A percentile compares a stretch with the other conserved stretches of the same genome.
Evolutionary conservation across 2,797 vertebrate genomes (phyloP).

Genomic region (Sarcophilus harrisii): DNA sequence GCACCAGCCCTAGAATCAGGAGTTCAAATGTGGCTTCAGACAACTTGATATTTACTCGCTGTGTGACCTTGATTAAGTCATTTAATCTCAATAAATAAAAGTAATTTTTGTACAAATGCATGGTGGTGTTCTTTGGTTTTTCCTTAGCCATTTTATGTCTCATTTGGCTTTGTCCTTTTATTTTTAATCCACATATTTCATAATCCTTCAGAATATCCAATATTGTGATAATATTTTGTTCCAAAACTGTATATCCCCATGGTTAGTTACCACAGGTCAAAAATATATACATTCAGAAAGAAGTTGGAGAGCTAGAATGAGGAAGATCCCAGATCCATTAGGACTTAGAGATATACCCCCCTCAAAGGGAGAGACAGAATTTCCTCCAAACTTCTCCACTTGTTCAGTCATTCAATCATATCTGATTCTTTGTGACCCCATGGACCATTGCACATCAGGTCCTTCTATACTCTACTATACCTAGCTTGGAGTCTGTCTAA

Average conservation of each 20-base stretch:
- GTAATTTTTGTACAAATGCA: neutral
- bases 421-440: neutral
- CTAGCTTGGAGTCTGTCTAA: no score
- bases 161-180: constrained; percentile 1
- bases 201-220: constrained; percentile 1
- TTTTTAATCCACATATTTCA: constrained; percentile 22
- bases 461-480: no score
- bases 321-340: neutral
- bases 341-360: neutral
- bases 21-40: no score
- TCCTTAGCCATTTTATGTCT: neutral
- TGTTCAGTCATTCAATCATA: neutral
- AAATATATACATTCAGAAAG: neutral
- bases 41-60: no score
- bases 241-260: neutral
- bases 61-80: no score
- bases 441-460: no score
- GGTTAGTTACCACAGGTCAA: neutral
- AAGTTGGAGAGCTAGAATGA: neutral
- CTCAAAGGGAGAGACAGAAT: neutral
- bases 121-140: no score
- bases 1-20: no score
- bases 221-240: neutral
- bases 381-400: neutral
- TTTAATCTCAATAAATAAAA: neutral